A percentile compares a stretch with the other conserved stretches of the same genome.
These are phyloP conservation scores for Ascidia mentula DNA, from an alignment of 23 tunicate species.

Conservation along the genomic window DNA sequence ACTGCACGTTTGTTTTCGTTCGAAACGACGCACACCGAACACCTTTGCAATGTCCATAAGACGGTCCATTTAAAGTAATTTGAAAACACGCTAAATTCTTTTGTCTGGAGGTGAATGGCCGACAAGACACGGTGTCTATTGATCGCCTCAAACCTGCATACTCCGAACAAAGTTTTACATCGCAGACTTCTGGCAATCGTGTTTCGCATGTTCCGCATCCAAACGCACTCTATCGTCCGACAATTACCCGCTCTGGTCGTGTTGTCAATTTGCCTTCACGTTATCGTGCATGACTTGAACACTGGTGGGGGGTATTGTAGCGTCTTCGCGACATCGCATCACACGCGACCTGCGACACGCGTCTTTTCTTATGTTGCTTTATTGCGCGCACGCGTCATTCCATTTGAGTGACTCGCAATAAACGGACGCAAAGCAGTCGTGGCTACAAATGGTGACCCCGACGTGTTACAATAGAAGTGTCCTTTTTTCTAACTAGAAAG, in stretches of 20 bases:
- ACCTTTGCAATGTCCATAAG: constrained; percentile 26
- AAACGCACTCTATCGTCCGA: not conserved
- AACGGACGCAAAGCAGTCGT: too few species aligned
- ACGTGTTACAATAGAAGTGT: too few species aligned
- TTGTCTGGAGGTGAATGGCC: not conserved
- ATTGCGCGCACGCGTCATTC: too few species aligned
- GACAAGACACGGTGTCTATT: constrained; percentile 24
- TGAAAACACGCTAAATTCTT: constrained; percentile 16
- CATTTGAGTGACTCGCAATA: too few species aligned
- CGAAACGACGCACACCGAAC: constrained; percentile 10
- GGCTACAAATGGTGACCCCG: too few species aligned
- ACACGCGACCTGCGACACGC: not conserved
- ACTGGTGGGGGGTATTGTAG: not conserved
- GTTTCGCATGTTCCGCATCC: not conserved
- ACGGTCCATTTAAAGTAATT: constrained; percentile 26
- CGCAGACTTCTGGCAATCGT: not conserved
- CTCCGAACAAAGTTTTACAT: not conserved
- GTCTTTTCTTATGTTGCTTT: too few species aligned
- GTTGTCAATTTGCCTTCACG: not conserved
- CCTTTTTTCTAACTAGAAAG: too few species aligned
- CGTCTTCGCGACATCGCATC: not conserved
- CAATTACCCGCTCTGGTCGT: not conserved
- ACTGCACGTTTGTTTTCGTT: constrained; percentile 25
- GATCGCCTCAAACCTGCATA: constrained; percentile 33
- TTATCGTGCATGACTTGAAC: too few species aligned